Evolutionary conservation across 2,113 vertebrate genomes (phyloP).

Genomic region (Ochotona princeps): DNA sequence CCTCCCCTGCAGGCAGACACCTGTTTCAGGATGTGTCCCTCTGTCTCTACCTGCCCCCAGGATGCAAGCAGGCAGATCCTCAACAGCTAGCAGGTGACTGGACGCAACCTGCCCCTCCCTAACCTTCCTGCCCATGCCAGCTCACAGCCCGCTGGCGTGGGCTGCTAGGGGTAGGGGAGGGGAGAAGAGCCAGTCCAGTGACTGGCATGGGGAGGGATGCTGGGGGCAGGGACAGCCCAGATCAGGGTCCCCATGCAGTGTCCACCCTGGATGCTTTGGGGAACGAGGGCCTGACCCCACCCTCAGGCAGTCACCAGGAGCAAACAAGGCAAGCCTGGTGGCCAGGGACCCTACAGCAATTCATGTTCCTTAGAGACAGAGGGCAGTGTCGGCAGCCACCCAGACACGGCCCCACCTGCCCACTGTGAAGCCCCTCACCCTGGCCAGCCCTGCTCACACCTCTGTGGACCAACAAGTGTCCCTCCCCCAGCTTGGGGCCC

Average conservation of each 20-base stretch:
- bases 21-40: too few relatives aligned
- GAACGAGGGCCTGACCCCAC: neutral
- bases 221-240: too few relatives aligned
- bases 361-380: neutral
- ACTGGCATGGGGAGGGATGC: too few relatives aligned
- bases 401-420: neutral
- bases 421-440: neutral
- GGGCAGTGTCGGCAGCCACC: neutral
- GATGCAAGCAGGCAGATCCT: too few relatives aligned
- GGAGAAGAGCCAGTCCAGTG: too few relatives aligned
- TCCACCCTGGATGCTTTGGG: neutral
- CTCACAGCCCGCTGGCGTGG: neutral
- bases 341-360: neutral
- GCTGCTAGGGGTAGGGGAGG: too few relatives aligned
- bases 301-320: neutral
- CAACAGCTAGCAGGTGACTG: too few relatives aligned
- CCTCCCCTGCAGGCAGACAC: neutral
- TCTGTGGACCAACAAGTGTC: neutral
- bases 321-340: too few relatives aligned
- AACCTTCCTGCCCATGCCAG: neutral
- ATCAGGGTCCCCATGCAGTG: neutral
- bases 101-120: rapidly evolving
- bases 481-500: neutral
- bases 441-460: neutral
- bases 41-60: too few relatives aligned